A percentile compares a stretch with the other conserved stretches of the same genome.
Conservation (phyloP, 2,797 vertebrate genomes). For the Cheirogaleus major region DNA sequence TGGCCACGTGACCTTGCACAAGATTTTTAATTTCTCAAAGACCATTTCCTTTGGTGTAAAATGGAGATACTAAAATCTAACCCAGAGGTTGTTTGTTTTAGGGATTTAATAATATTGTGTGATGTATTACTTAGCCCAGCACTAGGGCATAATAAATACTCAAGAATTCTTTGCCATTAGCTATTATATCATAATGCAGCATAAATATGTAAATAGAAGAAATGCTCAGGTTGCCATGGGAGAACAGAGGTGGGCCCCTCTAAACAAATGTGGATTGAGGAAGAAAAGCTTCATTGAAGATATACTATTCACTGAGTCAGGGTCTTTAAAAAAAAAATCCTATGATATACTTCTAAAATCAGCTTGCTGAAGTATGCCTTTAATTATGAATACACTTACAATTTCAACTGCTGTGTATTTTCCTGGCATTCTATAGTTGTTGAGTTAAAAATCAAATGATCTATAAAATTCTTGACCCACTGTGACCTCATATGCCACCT, state of each 20-base stretch:
- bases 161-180: neutral
- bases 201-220: neutral
- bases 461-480: neutral
- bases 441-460: constrained; percentile 22
- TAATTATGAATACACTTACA: neutral
- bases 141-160: neutral
- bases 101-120: neutral
- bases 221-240: neutral
- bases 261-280: neutral
- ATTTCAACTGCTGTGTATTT: constrained; percentile 30
- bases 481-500: neutral
- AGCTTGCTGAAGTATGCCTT: neutral
- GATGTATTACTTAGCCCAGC: neutral
- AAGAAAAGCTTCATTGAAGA: neutral
- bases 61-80: neutral
- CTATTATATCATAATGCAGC: neutral
- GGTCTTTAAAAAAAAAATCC: neutral
- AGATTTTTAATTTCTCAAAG: neutral
- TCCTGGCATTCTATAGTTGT: neutral
- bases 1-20: neutral
- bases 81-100: neutral
- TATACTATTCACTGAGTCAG: neutral
- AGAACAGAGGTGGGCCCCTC: neutral
- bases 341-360: neutral
- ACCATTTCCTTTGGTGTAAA: neutral